Evolutionary conservation across 2,113 vertebrate genomes (phyloP).

Genomic region (Emydocephalus ijimae): DNA sequence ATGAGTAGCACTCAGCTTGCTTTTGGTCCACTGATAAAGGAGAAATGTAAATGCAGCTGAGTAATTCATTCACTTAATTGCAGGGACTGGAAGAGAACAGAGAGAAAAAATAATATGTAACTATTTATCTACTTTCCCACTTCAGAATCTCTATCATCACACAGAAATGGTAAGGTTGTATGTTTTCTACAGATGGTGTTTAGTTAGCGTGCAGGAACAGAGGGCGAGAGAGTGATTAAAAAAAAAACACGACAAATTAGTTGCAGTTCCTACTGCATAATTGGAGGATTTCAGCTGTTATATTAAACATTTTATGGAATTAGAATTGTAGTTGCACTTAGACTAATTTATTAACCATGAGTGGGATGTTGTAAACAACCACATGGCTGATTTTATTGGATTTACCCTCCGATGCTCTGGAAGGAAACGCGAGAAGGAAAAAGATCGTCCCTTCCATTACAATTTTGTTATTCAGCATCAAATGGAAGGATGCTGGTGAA

Average conservation of each 20-base stretch:
- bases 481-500: background rate
- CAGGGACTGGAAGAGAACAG: background rate
- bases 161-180: slow-evolving; percentile 50
- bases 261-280: slow-evolving; percentile 64
- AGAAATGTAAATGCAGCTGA: background rate
- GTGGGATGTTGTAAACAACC: slow-evolving; percentile 51
- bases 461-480: background rate
- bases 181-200: slow-evolving; percentile 69
- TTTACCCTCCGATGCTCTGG: slow-evolving; percentile 40
- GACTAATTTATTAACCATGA: slow-evolving; percentile 55
- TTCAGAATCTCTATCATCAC: slow-evolving; percentile 41
- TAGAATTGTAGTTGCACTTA: slow-evolving; percentile 44
- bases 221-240: slow-evolving; percentile 58
- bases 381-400: slow-evolving; percentile 37
- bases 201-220: slow-evolving; percentile 58
- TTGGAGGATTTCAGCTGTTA: slow-evolving; percentile 57
- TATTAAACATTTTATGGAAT: slow-evolving; percentile 60
- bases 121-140: background rate
- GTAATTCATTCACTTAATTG: slow-evolving; percentile 6
- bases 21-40: slow-evolving; percentile 14
- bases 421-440: background rate
- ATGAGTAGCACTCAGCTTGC: background rate
- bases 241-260: slow-evolving; percentile 55
- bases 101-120: background rate
- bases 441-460: background rate